Base-by-base conservation (phyloP, 2,797 vertebrate genomes). In the Tokudaia muenninki region DNA sequence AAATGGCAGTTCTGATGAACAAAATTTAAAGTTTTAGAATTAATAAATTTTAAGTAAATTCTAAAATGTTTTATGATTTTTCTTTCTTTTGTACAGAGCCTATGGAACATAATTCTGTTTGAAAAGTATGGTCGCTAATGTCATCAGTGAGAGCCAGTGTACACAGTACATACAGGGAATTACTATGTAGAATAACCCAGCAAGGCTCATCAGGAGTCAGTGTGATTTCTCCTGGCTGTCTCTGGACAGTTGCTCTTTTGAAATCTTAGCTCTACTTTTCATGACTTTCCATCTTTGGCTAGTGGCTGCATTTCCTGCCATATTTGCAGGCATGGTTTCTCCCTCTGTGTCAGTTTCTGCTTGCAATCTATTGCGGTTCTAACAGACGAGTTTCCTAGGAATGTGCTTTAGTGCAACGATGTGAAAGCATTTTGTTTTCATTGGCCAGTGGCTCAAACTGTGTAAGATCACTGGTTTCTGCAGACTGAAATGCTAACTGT, bases 311-410 rank as follows among this genome's bases (percentile, higher is more conserved):
- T 87, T 94, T 94, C 47, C 91, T 87, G 24, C 57, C 63, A 0
- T 87, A 13, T 37, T 61, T 75, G 31, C 17, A 90, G 50, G 16
- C 44, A 61, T 52, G 55, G 26, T 67, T 87, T 59, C 0, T 59
- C n/a, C 75, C 19, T 92, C 22, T 34, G 77, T 96, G 83, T 57
- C 52, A 92, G 79, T 92, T 96, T 88, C 59, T 91, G 21, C 65
- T 91, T 94, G 4, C 94, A 80, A 63, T 80, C 75, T 89, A 41
- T 95, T 87, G 29, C 41, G 72, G 29, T 94, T 97, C 24, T 91
- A 95, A 81, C 52, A 57, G 41, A 37, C 55, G 9, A 0, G 8
- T 83, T 92, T 92, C 70, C 88, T 89, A 47, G 5, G 24, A 50
- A 26, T 21, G 26, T 50, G 4, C 72, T 94, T 86, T 79, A 89